Evolutionary conservation across 2,113 vertebrate species (phyloP).

Genomic region (Phalacrocorax aristotelis): DNA sequence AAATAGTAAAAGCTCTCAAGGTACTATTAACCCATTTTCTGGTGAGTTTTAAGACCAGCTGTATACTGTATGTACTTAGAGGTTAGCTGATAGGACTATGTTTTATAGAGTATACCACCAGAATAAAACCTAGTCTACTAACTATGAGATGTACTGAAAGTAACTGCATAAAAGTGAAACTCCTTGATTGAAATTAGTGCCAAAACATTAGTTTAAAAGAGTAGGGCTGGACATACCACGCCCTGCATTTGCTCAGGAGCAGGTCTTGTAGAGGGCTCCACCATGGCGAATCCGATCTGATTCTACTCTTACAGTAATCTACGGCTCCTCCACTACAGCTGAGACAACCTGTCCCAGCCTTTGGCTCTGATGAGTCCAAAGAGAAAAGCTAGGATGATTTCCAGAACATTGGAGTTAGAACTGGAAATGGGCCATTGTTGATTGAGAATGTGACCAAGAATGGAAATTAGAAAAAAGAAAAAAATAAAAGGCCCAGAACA

Average conservation of each 20-base stretch:
- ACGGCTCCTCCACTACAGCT: background rate
- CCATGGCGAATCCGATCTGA: background rate
- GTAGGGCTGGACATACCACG: background rate
- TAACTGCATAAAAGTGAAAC: background rate
- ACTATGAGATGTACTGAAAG: background rate
- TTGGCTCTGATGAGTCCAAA: background rate
- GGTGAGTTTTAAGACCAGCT: background rate
- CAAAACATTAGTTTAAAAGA: background rate
- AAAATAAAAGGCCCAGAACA: fast-evolving
- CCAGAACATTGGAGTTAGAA: background rate
- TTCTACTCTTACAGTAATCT: background rate
- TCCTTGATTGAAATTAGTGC: background rate
- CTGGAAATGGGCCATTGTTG: background rate
- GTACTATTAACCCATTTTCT: background rate
- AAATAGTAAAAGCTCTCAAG: background rate
- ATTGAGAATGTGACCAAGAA: background rate
- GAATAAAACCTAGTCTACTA: background rate
- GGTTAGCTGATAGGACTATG: background rate
- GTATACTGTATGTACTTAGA: too few relatives aligned
- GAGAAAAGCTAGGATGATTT: background rate
- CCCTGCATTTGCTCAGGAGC: background rate
- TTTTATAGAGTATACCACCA: background rate
- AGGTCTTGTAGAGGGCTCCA: background rate
- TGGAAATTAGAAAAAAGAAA: background rate
- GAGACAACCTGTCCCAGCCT: background rate